Base-by-base conservation (phyloP, 2,888 invertebrate species). In the Lamproptera curius region DNA sequence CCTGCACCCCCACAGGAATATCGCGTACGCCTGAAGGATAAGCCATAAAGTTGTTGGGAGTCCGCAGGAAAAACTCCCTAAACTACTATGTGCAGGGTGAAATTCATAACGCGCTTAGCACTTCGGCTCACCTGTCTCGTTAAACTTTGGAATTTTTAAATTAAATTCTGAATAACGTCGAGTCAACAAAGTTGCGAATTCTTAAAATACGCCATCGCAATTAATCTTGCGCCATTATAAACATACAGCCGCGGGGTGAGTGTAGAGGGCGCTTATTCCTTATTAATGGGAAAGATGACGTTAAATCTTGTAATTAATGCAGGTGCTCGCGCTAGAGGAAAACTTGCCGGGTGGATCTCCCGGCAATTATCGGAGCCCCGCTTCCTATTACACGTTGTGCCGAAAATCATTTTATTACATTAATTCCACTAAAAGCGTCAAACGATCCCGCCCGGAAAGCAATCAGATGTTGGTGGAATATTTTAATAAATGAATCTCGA, bases 101-200 rank as follows among this genome's bases (percentile, higher is more conserved):
- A 85, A 81, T 85, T 87, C 86, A 86, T 86, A 87, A 84, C 85
- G 76, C 76, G 84, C 79, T 84, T 80, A 83, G 74, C 83, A 78
- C 81, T 83, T 79, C 68, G 61, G 71, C 70, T 83, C 82, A 86
- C 86, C 87, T 87, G 87, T 78, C 85, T 84, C 78, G 84, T 82
- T 80, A 74, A 70, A 83, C 82, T 85, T 84, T 61, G 84, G 84
- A 86, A 86, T 87, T 86, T 86, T 86, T 80, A 86, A 85, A 86
- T 87, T 85, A 86, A 86, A 86, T 86, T 87, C 79, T 76, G 74
- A 71, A 78, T 73, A 71, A 72, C 73, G 67, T 67, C 67, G 68
- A 73, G 74, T 76, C 74, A 67, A 79, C 79, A 77, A 82, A 80
- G 80, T 84, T 83, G 67, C 70, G 71, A 73, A 84, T 85, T 85